These are phyloP conservation scores for Coendou prehensilis DNA, from an alignment of 2,797 vertebrate genomes.

Conservation along the genomic window DNA sequence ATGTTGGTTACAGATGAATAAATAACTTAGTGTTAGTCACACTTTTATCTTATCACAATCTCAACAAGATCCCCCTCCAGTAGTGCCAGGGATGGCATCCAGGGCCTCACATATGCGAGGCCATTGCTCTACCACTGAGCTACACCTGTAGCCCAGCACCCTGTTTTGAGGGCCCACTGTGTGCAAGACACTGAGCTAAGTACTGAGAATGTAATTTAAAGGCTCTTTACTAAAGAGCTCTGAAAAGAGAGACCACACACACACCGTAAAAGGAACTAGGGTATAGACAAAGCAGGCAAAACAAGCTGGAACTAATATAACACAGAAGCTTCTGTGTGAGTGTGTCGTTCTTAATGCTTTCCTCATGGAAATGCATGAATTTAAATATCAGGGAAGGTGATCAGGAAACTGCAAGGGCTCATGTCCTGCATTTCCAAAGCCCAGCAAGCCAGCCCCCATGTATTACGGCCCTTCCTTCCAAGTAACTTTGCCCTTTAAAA, in stretches of 20 bases:
- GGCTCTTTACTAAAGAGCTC: not conserved
- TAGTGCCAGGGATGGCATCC: not conserved
- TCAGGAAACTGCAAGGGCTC: not conserved
- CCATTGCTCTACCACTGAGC: not conserved
- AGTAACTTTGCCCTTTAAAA: slow-evolving; percentile 23
- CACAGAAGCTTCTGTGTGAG: not conserved
- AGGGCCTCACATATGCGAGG: not conserved
- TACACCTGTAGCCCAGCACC: not conserved
- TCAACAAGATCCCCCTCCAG: not conserved
- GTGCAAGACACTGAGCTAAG: not conserved
- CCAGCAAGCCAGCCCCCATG: not conserved
- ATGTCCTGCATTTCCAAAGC: not conserved
- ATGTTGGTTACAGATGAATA: not conserved
- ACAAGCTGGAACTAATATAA: not conserved
- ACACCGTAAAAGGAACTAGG: not conserved
- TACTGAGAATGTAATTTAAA: slow-evolving; percentile 14
- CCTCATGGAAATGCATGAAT: slow-evolving; percentile 17
- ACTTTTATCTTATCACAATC: not conserved
- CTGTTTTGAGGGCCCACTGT: not conserved
- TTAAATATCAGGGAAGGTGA: not conserved
- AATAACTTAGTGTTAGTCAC: not conserved
- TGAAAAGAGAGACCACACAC: not conserved
- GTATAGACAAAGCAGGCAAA: slow-evolving; percentile 21
- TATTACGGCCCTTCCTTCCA: slow-evolving; percentile 15
- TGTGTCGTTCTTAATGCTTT: slow-evolving; percentile 35